phyloP scores from a whole-genome alignment of 1,140 invertebrate species.

The Elysia chlorotica region DNA sequence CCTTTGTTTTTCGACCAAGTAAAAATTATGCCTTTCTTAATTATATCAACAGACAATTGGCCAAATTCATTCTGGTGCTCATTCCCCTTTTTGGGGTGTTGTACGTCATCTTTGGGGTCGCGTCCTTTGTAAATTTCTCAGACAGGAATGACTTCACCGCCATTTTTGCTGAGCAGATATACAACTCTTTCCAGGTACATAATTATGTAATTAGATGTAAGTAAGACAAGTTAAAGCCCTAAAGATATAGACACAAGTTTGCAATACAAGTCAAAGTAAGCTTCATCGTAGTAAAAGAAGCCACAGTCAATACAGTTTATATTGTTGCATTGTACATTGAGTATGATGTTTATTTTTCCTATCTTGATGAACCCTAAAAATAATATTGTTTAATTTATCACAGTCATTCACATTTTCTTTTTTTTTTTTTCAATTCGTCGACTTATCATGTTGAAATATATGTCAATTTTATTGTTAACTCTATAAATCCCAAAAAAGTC shows the following conservation, averaged over 20 bases:
- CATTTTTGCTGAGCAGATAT: constrained; percentile 75
- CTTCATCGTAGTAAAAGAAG: neutral
- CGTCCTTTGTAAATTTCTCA: constrained; percentile 19
- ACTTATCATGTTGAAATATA: too few relatives aligned
- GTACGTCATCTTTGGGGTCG: constrained; percentile 68
- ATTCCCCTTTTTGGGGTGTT: constrained; percentile 80
- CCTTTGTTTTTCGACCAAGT: too few relatives aligned
- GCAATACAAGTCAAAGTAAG: too few relatives aligned
- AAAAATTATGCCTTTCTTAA: too few relatives aligned
- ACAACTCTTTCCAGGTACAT: constrained; percentile 77
- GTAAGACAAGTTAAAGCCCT: neutral
- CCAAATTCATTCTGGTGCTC: constrained; percentile 76
- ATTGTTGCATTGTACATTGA: neutral
- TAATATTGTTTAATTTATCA: too few relatives aligned
- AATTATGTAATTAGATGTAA: neutral
- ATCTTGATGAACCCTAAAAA: neutral
- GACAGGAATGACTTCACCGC: constrained; percentile 70
- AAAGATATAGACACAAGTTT: neutral
- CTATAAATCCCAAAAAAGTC: too few relatives aligned
- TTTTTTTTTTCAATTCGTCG: too few relatives aligned
- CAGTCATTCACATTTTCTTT: too few relatives aligned
- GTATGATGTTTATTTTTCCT: neutral
- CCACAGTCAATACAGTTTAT: neutral
- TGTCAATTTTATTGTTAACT: too few relatives aligned
- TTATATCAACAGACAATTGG: constrained; percentile 63